phyloP scores from a whole-genome alignment of 2,113 vertebrate genomes.

The Limanda limanda region DNA sequence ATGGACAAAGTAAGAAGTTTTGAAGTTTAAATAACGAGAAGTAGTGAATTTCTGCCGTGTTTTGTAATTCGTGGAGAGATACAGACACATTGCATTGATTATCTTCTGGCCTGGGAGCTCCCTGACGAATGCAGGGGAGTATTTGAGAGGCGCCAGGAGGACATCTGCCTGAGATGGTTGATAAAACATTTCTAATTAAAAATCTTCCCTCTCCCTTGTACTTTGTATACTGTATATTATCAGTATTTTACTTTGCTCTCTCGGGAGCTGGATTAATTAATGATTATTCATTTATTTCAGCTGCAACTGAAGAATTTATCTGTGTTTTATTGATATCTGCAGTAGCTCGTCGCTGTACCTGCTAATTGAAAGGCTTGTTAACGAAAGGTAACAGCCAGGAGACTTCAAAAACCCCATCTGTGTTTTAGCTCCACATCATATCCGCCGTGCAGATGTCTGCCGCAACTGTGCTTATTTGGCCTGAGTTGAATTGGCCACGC shows the following conservation, averaged over 20 bases:
- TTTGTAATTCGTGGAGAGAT: slow-evolving; percentile 10
- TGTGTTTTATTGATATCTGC: slow-evolving; percentile 55
- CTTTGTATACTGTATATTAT: slow-evolving; percentile 32
- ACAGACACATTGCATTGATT: slow-evolving; percentile 18
- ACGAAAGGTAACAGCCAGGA: slow-evolving; percentile 25
- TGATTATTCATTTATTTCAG: slow-evolving; percentile 22
- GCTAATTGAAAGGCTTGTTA: slow-evolving; percentile 74
- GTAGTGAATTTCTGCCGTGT: not conserved
- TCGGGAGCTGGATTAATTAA: slow-evolving; percentile 54
- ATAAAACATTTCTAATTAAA: slow-evolving; percentile 74
- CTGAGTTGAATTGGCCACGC: slow-evolving; percentile 24
- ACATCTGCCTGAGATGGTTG: slow-evolving; percentile 35
- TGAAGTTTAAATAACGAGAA: slow-evolving; percentile 24
- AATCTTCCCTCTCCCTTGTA: slow-evolving; percentile 44
- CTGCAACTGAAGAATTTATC: slow-evolving; percentile 46
- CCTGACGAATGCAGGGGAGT: slow-evolving; percentile 55
- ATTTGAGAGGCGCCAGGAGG: slow-evolving; percentile 49
- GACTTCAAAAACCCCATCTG: slow-evolving; percentile 52
- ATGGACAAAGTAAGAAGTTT: slow-evolving; percentile 26
- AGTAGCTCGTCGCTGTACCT: slow-evolving; percentile 28
- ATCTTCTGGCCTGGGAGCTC: slow-evolving; percentile 9
- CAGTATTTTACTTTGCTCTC: slow-evolving; percentile 43
- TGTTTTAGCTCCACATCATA: slow-evolving; percentile 11
- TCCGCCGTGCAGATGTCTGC: slow-evolving; percentile 45
- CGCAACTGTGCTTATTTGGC: slow-evolving; percentile 28